Evolutionary conservation across 2,797 vertebrate genomes (phyloP), one percentile per base, ranked within the genome.

Genomic region (Lepus townsendii): DNA sequence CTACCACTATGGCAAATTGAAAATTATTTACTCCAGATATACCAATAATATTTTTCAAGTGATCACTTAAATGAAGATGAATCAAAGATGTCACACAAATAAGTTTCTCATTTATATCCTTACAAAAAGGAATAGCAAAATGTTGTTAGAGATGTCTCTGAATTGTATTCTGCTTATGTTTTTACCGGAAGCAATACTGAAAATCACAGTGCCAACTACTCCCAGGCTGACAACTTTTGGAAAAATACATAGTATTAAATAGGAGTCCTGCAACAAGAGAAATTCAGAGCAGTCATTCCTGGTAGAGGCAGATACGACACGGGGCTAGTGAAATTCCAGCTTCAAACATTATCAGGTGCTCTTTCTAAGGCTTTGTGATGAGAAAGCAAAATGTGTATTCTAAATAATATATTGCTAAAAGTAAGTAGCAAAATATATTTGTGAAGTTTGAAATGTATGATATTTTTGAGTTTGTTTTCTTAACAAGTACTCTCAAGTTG

Each of bases 11-110:
- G 30, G 30, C 57, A 85, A 92, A 83, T 38, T 73, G 24, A 88
- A 88, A 90, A 79, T 79, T 79, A 88, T 82, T 88, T 95, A 54
- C 16, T 72, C 7, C 79, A 1, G n/a, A 42, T 60, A 50, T 72
- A 27, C 3, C 19, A 88, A 62, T 77, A 57, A 94, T 76, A 86
- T 19, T 94, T 11, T 79, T 69, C 65, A 94, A 88, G 13, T 77
- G 27, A 80, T 94, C 7, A 68, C 26, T 57, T 73, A 90, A 88
- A 63, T 42, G 17, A 10, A 22, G 9, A 7, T 63, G 82, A 91
- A 82, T 93, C 52, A 78, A 88, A 94, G 22, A 62, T 75, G 38
- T 83, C 72, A 80, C 30, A 62, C 83, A 72, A 88, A 71, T 69
- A 89, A 52, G 5, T 80, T 80, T 9, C 50, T 87, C 47, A 78